Conservation (phyloP, 2,888 invertebrate species). For the Drosophila conformis region DNA sequence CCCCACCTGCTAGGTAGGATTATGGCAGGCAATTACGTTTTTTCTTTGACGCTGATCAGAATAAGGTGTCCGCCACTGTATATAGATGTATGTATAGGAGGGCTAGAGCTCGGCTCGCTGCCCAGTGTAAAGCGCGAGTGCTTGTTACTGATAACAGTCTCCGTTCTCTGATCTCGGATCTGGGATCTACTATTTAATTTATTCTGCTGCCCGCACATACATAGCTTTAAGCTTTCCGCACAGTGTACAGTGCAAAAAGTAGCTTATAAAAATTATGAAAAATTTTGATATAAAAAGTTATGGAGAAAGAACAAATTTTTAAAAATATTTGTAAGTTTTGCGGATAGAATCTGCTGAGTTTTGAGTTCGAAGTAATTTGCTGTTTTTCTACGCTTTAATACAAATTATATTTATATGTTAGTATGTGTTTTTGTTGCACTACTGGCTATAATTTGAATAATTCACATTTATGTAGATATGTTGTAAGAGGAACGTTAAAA, state of each 20-base stretch:
- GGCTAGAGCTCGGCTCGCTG: conserved; percentile 18
- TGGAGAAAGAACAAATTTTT: neutral
- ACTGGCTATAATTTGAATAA: neutral
- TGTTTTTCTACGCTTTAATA: neutral
- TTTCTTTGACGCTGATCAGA: too few species aligned
- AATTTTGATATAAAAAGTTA: neutral
- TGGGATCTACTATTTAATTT: neutral
- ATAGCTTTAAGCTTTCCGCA: conserved; percentile 17
- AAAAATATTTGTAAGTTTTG: neutral
- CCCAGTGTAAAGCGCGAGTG: conserved; percentile 27
- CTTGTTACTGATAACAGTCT: conserved; percentile 31
- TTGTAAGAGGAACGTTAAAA: neutral
- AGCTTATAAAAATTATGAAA: neutral
- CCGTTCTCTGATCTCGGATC: conserved; percentile 12
- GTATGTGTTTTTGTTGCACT: neutral
- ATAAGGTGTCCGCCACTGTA: too few species aligned
- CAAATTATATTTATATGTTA: neutral
- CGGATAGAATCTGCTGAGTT: neutral
- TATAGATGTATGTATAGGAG: conserved; percentile 3
- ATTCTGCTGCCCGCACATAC: conserved; percentile 1
- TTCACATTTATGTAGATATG: neutral
- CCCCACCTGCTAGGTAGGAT: too few species aligned
- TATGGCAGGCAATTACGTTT: too few species aligned
- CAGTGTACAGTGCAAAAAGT: neutral
- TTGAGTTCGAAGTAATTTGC: neutral